These are phyloP conservation scores for Drosophila anceps DNA, from an alignment of 2,888 invertebrate species.

Conservation along the genomic window DNA sequence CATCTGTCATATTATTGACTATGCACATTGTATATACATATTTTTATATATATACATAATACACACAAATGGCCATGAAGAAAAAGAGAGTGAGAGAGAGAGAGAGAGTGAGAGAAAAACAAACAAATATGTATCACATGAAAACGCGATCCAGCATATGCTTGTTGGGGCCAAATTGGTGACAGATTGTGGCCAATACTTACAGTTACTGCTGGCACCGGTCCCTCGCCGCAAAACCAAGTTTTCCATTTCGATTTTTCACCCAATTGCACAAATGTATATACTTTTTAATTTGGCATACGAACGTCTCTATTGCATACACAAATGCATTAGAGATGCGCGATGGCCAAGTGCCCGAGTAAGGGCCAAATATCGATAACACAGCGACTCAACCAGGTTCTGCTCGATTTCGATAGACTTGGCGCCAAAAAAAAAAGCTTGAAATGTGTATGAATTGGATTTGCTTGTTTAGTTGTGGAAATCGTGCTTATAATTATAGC, in stretches of 20 bases:
- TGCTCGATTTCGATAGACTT: not conserved
- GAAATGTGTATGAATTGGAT: not conserved
- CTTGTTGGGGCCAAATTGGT: not conserved
- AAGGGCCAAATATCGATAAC: constrained; percentile 17
- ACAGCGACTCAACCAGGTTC: not conserved
- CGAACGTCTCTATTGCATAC: constrained; percentile 16
- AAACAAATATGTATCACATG: constrained; percentile 21
- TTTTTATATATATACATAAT: constrained; percentile 5
- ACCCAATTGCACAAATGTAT: constrained; percentile 1
- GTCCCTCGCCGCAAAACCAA: constrained; percentile 33
- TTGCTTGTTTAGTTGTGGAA: not conserved
- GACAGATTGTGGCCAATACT: constrained; percentile 18
- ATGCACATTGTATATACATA: not conserved
- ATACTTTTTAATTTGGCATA: constrained; percentile 11
- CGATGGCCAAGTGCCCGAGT: not conserved
- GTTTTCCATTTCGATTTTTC: constrained; percentile 38
- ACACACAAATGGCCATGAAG: constrained; percentile 47
- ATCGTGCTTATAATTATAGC: not conserved
- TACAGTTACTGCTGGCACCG: constrained; percentile 34
- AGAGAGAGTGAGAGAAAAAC: constrained; percentile 10
- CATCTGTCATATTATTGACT: constrained; percentile 59
- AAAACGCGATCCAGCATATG: not conserved
- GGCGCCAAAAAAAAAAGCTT: not conserved
- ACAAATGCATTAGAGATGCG: constrained; percentile 33
- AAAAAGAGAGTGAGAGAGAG: not conserved